Conservation (phyloP, 1,140 invertebrate species). For the Heliconius hewitsoni region DNA sequence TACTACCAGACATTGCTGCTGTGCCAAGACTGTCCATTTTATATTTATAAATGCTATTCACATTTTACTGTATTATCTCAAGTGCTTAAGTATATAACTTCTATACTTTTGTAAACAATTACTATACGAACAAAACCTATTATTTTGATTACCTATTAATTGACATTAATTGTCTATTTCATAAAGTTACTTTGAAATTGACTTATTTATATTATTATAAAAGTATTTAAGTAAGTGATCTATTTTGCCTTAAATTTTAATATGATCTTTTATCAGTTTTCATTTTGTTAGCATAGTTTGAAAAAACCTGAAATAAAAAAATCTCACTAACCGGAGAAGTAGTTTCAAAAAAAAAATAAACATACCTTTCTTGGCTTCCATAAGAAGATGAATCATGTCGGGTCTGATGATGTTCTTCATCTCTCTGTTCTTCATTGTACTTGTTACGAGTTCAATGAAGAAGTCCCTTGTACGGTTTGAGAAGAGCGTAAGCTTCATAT, state of each 20-base stretch:
- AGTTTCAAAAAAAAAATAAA: not conserved
- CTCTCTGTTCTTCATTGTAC: conserved; percentile 80
- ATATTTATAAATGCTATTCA: too few species aligned
- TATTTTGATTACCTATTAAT: not conserved
- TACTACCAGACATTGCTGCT: too few species aligned
- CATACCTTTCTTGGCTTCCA: conserved; percentile 73
- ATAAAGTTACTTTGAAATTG: not conserved
- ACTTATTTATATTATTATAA: not conserved
- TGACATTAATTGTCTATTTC: too few species aligned
- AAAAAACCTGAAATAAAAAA: not conserved
- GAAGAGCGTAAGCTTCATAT: conserved; percentile 61
- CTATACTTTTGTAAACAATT: not conserved
- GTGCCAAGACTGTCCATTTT: too few species aligned
- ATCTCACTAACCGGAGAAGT: too few species aligned
- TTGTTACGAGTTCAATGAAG: conserved; percentile 78
- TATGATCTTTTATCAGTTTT: too few species aligned
- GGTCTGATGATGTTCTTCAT: conserved; percentile 62
- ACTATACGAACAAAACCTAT: not conserved
- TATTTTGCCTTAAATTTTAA: too few species aligned
- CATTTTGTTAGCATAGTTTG: not conserved
- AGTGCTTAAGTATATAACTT: not conserved
- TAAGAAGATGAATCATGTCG: conserved; percentile 80
- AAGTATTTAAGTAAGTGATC: too few species aligned
- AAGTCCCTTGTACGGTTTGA: conserved; percentile 72
- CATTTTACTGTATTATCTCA: not conserved